Evolutionary conservation across 1,140 invertebrate species (phyloP), one percentile per base, ranked within the genome.

Genomic region (Rhagoletis pomonella): DNA sequence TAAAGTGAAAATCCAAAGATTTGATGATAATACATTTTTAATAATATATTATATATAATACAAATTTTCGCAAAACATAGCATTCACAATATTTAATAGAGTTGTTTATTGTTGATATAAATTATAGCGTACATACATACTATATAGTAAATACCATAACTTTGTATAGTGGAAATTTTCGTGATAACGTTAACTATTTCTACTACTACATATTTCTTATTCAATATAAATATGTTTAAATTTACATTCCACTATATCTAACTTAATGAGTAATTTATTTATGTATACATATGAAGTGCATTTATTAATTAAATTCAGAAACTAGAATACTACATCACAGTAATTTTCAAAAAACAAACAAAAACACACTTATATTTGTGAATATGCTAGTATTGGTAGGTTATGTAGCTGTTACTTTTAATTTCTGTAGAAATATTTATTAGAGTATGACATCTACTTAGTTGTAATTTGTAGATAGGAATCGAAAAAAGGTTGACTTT

Each of bases 281-380:
- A 81, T 42, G 19, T 67, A 39, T 67, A 39, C 42, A 44, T 69
- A 47, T 81, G 47, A 14, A 17, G 73, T 55, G 73, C 47, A 55
- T 81, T 81, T 55, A 58, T 55, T 17, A 81, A 81, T 81, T 50
- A 55, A 81, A n/a, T 10, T 50, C 50, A 86, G 92, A 92, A 92
- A 90, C 90, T 92, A 92, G 90, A 90, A 91, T 89, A 90, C 91
- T 92, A 92, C 91, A 92, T 92, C 91, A 92, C 91, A 92, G 91
- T 60, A 91, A 90, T 85, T 87, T 87, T 87, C 67, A 87, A 87
- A 84, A 67, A 69, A 50, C 39, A 86, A 69, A 86, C 62, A 69
- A 67, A 62, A 86, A 67, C n/a, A 86, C 42, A 4, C 39, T 59
- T 29, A 58, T 85, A 85, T 29, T 58, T 39, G 58, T 59, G 29